Base-by-base conservation (phyloP, 1,140 invertebrate genomes). In the Dendroctonus ponderosae region DNA sequence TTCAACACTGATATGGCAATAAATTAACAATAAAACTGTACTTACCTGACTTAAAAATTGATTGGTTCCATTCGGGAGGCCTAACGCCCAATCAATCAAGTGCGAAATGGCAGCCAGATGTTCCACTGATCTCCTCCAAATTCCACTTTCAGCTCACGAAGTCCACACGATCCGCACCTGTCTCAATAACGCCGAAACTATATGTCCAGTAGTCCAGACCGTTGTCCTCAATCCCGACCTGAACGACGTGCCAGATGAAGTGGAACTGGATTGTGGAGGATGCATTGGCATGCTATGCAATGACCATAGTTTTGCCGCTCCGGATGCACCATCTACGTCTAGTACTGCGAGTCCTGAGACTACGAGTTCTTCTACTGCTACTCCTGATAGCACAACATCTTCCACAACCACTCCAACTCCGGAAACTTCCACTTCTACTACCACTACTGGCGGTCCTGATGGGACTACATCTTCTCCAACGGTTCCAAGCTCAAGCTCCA, bases 181-280 rank as follows among this genome's bases (percentile, higher is more conserved):
- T 58, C 4, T 54, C 38, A 54, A 54, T 26, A 54, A 54, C 37
- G 52, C 52, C 7, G 52, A 6, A 7, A 38, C 26, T 11, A 58
- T 58, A 14, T 58, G 56, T 26, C 56, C 56, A 6, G 3, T 14
- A 12, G 56, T 58, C n/a, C 6, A 12, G 44, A 12, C 7, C 7
- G 56, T 58, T 9, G 42, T 58, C 12, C 42, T 58, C 12, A 58
- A 58, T 43, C 39, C 39, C 7, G 40, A 44, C 5, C 7, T 44
- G 0, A 58, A 58, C 56, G 56, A 58, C 12, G 37, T 58, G 9
- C 40, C 56, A 6, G 14, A 15, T 0, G 14, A 44, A 12, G n/a
- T 58, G 15, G 41, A 43, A 43, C 9, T 58, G n/a, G 56, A 58
- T 44, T 58, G 56, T 15, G 56, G n/a, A 41, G 56, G 56, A 7